A percentile compares a stretch with the other conserved stretches of the same genome.
phyloP scores from a whole-genome alignment of 2,113 vertebrate species.

The Brachyhypopomus occidentalis region DNA sequence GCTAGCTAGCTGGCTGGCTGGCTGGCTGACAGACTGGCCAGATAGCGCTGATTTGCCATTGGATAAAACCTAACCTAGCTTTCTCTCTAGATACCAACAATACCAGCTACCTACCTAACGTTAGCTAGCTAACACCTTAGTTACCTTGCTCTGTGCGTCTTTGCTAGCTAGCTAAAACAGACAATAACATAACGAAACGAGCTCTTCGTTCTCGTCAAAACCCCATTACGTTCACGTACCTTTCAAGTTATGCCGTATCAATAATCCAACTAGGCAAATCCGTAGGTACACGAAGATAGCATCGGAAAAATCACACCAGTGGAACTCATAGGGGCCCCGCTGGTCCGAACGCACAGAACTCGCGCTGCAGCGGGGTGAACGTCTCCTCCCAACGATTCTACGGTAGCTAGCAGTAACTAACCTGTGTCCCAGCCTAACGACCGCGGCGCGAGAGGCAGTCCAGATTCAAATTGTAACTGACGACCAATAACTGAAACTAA shows the following conservation, averaged over 20 bases:
- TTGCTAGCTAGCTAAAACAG: background rate
- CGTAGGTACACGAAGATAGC: background rate
- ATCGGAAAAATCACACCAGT: slow-evolving; percentile 8
- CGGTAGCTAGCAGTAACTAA: background rate
- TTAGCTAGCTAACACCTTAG: background rate
- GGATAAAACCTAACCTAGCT: background rate
- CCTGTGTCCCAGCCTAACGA: slow-evolving; percentile 21
- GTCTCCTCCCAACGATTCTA: slow-evolving; percentile 32
- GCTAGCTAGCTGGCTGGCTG: background rate
- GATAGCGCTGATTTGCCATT: background rate
- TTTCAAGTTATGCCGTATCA: background rate
- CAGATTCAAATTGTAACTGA: background rate
- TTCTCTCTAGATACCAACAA: background rate
- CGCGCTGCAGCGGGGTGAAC: background rate
- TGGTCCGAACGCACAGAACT: slow-evolving; percentile 1
- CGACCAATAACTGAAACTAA: background rate
- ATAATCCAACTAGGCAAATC: slow-evolving; percentile 6
- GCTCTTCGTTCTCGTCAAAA: background rate
- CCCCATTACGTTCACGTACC: slow-evolving; percentile 21
- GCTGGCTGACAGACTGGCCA: no score
- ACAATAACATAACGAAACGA: background rate
- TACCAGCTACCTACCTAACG: background rate
- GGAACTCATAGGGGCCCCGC: slow-evolving; percentile 45
- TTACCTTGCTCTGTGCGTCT: background rate
- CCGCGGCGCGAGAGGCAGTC: slow-evolving; percentile 4